Percentiles rank a stretch among this genome's conserved stretches.
These are phyloP conservation scores for Phyllotis vaccarum DNA, from an alignment of 2,797 vertebrate species.

Conservation along the genomic window DNA sequence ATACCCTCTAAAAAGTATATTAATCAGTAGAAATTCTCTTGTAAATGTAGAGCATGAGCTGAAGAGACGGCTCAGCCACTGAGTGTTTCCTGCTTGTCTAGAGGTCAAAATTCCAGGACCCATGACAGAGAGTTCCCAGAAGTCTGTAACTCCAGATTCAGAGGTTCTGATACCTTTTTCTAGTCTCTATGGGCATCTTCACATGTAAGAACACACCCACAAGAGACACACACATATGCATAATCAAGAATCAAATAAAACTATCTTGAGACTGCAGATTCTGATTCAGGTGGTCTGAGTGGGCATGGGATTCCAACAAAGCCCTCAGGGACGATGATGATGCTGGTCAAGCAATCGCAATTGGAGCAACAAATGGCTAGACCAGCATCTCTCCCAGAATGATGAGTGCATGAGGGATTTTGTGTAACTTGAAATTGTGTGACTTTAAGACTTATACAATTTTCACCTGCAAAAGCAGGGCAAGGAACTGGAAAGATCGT, in stretches of 20 bases:
- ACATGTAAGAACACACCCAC: neutral
- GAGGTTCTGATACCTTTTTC: neutral
- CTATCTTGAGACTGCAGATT: neutral
- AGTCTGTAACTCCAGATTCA: neutral
- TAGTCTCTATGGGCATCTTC: neutral
- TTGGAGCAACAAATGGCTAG: neutral
- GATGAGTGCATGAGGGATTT: neutral
- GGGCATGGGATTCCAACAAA: neutral
- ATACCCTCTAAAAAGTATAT: neutral
- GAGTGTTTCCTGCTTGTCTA: neutral
- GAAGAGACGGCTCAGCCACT: neutral
- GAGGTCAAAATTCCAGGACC: neutral
- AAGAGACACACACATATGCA: neutral
- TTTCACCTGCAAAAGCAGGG: neutral
- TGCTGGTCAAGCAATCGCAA: neutral
- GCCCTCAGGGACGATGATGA: neutral
- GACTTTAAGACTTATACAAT: slow-evolving; percentile 22
- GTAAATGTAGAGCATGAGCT: neutral
- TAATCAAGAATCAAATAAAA: neutral
- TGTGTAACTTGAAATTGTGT: neutral
- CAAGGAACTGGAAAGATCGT: neutral
- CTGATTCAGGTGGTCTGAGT: neutral
- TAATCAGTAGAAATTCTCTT: neutral
- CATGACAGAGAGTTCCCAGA: neutral
- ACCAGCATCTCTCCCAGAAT: neutral